Evolutionary conservation across 2,113 vertebrate species (phyloP).

Genomic region (Parus major): DNA sequence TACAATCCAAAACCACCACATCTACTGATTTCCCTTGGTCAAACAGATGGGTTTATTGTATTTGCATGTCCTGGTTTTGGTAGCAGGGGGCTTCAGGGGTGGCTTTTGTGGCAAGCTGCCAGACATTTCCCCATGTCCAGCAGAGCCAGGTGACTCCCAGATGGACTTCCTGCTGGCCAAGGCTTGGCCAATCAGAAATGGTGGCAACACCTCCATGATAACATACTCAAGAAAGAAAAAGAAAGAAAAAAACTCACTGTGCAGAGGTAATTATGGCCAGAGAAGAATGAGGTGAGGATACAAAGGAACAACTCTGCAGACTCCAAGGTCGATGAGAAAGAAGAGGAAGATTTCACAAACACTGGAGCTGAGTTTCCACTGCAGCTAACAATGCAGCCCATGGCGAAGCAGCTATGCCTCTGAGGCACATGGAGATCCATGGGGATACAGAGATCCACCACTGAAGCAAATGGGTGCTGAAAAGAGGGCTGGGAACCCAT

Average conservation of each 20-base stretch:
- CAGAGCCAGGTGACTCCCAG: background rate
- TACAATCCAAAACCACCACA: background rate
- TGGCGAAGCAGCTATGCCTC: background rate
- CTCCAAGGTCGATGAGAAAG: background rate
- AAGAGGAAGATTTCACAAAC: too few relatives aligned
- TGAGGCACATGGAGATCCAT: background rate
- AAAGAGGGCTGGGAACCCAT: background rate
- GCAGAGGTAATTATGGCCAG: background rate
- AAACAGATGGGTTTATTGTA: background rate
- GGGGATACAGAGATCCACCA: background rate
- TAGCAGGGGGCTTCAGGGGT: background rate
- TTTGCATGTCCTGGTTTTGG: background rate
- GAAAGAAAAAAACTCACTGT: too few relatives aligned
- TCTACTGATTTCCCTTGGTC: background rate
- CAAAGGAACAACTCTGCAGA: background rate
- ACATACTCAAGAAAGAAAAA: background rate
- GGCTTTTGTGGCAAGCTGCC: background rate
- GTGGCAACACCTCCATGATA: background rate
- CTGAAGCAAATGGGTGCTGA: background rate
- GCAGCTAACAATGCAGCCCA: background rate
- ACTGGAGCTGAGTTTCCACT: background rate
- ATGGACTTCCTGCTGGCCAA: fast-evolving
- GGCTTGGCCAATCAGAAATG: background rate
- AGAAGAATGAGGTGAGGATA: background rate
- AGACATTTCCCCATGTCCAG: background rate